These are phyloP conservation scores for Diachasmimorpha longicaudata DNA, from an alignment of 1,140 invertebrate genomes.

Conservation along the genomic window DNA sequence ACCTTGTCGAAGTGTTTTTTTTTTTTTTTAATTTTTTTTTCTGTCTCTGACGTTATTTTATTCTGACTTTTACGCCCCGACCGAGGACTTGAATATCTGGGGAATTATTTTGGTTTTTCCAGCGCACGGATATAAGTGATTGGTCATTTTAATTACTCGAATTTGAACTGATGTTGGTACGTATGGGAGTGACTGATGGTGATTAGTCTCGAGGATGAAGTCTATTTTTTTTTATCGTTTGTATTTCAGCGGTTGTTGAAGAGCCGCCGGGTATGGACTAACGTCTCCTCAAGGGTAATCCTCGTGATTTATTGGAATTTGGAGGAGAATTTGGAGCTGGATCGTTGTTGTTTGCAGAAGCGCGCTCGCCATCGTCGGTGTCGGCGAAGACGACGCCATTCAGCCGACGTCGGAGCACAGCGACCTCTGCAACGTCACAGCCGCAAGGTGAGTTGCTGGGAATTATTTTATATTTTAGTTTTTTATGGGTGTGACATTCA, in stretches of 20 bases:
- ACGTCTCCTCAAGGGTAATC: conserved; percentile 15
- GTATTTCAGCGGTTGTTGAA: conserved; percentile 52
- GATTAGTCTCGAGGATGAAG: conserved; percentile 38
- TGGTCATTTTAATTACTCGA: no score
- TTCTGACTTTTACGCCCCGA: no score
- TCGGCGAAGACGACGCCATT: conserved; percentile 27
- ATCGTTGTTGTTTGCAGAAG: neutral
- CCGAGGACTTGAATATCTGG: neutral
- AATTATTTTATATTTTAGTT: neutral
- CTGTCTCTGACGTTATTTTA: no score
- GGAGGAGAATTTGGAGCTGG: neutral
- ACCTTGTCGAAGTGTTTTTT: neutral
- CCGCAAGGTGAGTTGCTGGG: conserved; percentile 56
- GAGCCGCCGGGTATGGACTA: conserved; percentile 57
- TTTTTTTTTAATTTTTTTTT: no score
- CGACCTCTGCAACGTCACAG: conserved; percentile 55
- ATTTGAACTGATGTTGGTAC: conserved; percentile 34
- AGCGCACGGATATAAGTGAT: no score
- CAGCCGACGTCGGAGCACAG: conserved; percentile 35
- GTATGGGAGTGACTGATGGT: neutral
- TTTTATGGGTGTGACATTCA: neutral
- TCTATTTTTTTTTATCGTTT: conserved; percentile 43
- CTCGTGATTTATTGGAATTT: neutral
- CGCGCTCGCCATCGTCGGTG: neutral
- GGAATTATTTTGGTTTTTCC: no score